Conservation (phyloP, 1,140 invertebrate species). For the Leptinotarsa undecemlineata region DNA sequence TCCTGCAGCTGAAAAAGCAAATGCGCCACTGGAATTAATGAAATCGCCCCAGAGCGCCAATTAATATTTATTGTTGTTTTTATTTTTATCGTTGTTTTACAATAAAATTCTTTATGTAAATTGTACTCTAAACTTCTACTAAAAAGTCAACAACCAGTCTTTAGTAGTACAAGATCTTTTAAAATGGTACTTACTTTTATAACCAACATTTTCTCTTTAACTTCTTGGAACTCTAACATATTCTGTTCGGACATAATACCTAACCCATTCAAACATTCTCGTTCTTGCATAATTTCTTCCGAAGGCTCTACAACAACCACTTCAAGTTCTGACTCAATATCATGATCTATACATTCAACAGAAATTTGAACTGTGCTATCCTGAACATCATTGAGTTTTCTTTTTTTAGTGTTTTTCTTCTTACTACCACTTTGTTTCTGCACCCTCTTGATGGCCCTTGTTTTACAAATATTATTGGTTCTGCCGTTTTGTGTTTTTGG, state of each 20-base stretch:
- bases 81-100: no score
- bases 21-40: no score
- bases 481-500: not conserved
- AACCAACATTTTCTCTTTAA: conserved; percentile 30
- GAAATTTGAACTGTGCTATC: not conserved
- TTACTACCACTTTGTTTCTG: not conserved
- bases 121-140: no score
- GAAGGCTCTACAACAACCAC: not conserved
- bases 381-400: not conserved
- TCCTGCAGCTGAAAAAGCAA: no score
- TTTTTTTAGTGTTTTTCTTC: not conserved
- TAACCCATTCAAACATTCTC: not conserved
- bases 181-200: conserved; percentile 15
- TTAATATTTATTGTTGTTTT: no score
- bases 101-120: no score
- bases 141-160: no score
- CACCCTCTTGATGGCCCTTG: not conserved
- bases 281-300: not conserved
- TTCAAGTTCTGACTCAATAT: not conserved
- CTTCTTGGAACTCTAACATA: conserved; percentile 15
- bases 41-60: no score
- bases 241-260: not conserved
- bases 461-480: not conserved
- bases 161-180: no score
- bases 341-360: not conserved